Percentiles rank a stretch among this genome's conserved stretches.
Conservation (phyloP, 2,888 invertebrate genomes). For the Drosophila pseudotakahashii region DNA sequence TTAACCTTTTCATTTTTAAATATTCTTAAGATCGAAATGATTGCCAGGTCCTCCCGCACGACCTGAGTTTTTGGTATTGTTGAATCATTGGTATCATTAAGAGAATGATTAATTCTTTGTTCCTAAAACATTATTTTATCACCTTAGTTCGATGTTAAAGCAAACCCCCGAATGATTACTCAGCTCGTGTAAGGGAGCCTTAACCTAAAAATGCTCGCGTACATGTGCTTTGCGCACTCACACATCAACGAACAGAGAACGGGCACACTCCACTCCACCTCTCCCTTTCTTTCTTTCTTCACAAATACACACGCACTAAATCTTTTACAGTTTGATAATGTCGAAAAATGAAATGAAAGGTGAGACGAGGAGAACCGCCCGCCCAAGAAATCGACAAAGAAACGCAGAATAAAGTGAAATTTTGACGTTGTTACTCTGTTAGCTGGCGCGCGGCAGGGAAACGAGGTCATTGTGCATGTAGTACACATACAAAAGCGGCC, state of each 20-base stretch:
- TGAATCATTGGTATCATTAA: neutral
- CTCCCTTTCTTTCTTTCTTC: neutral
- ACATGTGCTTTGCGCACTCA: constrained; percentile 41
- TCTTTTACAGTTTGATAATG: constrained; percentile 72
- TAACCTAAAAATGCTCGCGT: constrained; percentile 46
- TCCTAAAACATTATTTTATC: neutral
- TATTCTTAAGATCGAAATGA: neutral
- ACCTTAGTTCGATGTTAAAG: neutral
- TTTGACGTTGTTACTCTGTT: constrained; percentile 60
- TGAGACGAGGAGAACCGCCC: constrained; percentile 42
- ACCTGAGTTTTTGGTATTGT: neutral
- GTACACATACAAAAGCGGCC: constrained; percentile 21
- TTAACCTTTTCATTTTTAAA: neutral
- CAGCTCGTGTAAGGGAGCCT: neutral
- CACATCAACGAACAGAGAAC: constrained; percentile 10
- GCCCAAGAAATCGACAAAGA: constrained; percentile 51
- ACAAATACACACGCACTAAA: constrained; percentile 24
- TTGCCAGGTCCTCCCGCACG: neutral
- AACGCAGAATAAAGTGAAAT: constrained; percentile 70
- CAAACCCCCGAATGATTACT: neutral
- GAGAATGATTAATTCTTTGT: neutral
- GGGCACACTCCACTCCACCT: neutral
- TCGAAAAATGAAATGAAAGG: constrained; percentile 51
- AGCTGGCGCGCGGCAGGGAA: constrained; percentile 33
- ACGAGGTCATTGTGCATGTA: constrained; percentile 69